These are phyloP conservation scores for Rhagophthalmus giganteus DNA, from an alignment of 2,888 invertebrate genomes.

Conservation along the genomic window DNA sequence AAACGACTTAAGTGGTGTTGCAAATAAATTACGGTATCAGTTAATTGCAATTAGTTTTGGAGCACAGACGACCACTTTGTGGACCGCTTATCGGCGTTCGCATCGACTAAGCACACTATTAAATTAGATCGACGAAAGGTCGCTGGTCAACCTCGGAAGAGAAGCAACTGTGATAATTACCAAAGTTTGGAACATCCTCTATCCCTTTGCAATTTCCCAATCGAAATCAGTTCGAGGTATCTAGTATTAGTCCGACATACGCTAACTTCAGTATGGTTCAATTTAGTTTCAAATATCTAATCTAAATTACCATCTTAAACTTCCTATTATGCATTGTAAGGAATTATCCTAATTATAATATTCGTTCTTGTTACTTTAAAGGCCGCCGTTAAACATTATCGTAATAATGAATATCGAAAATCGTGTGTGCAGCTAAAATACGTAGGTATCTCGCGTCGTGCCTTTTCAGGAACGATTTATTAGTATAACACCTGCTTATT, in stretches of 20 bases:
- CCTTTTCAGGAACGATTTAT: no score
- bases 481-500: no score
- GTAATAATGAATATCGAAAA: no score
- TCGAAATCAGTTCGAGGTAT: constrained; percentile 15
- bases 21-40: constrained; percentile 36
- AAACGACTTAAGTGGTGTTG: constrained; percentile 24
- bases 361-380: constrained; percentile 1
- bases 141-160: constrained; percentile 47
- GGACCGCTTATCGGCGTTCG: constrained; percentile 35
- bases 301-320: constrained; percentile 25
- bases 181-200: constrained; percentile 46
- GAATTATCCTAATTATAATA: constrained; percentile 4
- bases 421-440: no score
- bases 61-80: constrained; percentile 29
- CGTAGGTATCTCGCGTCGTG: no score
- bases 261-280: constrained; percentile 23
- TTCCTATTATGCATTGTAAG: constrained; percentile 14
- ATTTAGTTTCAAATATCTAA: constrained; percentile 28
- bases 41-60: constrained; percentile 43
- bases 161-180: constrained; percentile 50
- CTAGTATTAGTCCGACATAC: constrained; percentile 25
- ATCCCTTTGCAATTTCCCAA: constrained; percentile 24
- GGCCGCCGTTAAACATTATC: no score
- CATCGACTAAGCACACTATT: constrained; percentile 42
- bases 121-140: constrained; percentile 47